Base-by-base conservation (phyloP, 2,113 vertebrate species). In the Scolopax mira region DNA sequence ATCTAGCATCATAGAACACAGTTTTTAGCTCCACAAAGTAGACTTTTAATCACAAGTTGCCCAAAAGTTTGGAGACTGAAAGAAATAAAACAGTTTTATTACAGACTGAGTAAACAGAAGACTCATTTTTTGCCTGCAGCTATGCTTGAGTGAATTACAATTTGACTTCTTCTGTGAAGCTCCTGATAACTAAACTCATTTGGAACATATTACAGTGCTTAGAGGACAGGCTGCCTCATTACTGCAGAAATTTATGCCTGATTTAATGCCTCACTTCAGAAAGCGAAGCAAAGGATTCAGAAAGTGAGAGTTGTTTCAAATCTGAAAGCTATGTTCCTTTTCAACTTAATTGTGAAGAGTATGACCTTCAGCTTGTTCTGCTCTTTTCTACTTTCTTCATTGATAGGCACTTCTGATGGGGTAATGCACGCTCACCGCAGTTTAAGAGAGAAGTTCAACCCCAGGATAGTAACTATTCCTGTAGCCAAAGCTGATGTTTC, bases 211-310 rank as follows among this genome's bases (percentile, higher is more conserved):
- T 83, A 80, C 48, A 81, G 67, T 28, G 66, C 48, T 89, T 69
- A 85, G 64, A 91, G 67, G 79, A 93, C 37, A 95, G 85, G 48
- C 64, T 51, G 60, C 54, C 79, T 91, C 83, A 62, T 70, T 91
- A 94, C 67, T 88, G 71, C 39, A 73, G 33, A 94, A 85, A 88
- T 72, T 84, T 52, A 93, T 48, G 74, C 74, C 55, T n/a, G 24
- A 93, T 87, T 91, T 95, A 72, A 90, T 60, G 85, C 70, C 41
- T 93, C 61, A 60, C 73, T 94, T 96, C 60, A 86, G 79, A 88
- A 88, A 80, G 62, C 16, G 55, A 95, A 87, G 70, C 30, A 33
- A 84, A 94, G 52, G 30, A 81, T 90, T 79, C 42, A 60, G 66
- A 90, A 89, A 90, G 64, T 18, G 24, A 81, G 37, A 77, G 75